Percentiles rank a stretch among this genome's conserved stretches.
Conservation (phyloP, 2,888 invertebrate genomes). For the Trissoscelio sp. region DNA sequence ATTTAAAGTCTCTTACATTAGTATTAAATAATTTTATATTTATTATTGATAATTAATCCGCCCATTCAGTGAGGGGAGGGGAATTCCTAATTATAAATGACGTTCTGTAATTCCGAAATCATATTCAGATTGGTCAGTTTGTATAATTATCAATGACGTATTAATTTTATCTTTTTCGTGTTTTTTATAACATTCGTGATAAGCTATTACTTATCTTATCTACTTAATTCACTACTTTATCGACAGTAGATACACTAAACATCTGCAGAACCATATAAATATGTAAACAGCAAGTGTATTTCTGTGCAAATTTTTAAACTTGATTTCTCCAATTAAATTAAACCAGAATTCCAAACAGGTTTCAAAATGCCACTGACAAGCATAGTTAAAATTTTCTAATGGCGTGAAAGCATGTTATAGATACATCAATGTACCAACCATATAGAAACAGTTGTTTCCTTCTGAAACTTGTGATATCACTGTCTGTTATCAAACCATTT, state of each 20-base stretch:
- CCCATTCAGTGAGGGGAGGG: no score
- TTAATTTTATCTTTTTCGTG: no score
- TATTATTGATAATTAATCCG: no score
- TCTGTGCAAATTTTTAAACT: no score
- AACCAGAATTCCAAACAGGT: conserved; percentile 34
- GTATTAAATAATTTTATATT: no score
- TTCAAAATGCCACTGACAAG: conserved; percentile 31
- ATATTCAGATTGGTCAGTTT: no score
- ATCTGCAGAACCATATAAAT: not conserved
- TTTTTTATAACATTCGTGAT: no score
- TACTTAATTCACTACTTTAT: conserved; percentile 10
- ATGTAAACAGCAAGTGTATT: not conserved
- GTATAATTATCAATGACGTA: no score
- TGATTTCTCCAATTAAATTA: conserved; percentile 1
- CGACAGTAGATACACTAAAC: conserved; percentile 1
- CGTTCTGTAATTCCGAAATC: no score
- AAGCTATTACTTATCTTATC: no score
- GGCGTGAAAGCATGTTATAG: conserved; percentile 19
- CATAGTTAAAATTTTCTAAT: not conserved
- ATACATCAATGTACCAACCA: conserved; percentile 3
- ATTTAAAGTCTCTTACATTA: no score
- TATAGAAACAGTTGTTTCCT: conserved; percentile 26
- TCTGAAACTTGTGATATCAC: conserved; percentile 23
- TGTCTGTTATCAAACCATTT: conserved; percentile 28
- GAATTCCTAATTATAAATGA: no score